Evolutionary conservation across 2,888 invertebrate species (phyloP).

Genomic region (Lacanobia wlatinum): DNA sequence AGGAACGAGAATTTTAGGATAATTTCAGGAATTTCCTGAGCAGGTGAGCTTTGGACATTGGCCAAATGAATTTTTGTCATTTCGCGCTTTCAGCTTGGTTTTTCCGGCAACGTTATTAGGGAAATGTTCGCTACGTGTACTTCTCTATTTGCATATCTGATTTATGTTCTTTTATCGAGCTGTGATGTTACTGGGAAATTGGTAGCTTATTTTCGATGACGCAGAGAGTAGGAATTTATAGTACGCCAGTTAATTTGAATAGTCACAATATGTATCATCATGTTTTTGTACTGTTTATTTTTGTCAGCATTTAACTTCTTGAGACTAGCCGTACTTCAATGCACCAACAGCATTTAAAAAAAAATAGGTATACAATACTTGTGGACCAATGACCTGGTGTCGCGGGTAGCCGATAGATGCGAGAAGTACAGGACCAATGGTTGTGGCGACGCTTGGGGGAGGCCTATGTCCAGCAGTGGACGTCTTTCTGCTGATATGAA

Average conservation of each 20-base stretch:
- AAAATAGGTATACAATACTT: no score
- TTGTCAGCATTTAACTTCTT: no score
- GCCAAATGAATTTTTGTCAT: conserved; percentile 60
- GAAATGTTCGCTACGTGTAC: conserved; percentile 41
- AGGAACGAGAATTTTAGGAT: conserved; percentile 5
- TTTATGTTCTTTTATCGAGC: conserved; percentile 10
- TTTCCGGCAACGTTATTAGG: conserved; percentile 44
- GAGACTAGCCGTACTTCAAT: no score
- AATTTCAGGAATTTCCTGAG: conserved; percentile 28
- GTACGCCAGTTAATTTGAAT: not conserved
- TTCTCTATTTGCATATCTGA: conserved; percentile 34
- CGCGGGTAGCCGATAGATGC: no score
- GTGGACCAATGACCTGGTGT: no score
- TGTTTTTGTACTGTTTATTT: no score
- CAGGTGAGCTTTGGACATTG: conserved; percentile 43
- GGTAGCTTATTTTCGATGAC: not conserved
- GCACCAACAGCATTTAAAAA: no score
- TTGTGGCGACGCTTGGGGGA: no score
- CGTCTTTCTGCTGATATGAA: no score
- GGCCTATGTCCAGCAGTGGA: no score
- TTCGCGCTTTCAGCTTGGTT: conserved; percentile 36
- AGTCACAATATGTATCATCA: not conserved
- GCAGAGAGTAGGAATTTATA: not conserved
- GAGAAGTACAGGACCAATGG: no score
- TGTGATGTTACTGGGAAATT: not conserved